Conservation (phyloP, 2,888 invertebrate species). For the Sarcophaga variegata region DNA sequence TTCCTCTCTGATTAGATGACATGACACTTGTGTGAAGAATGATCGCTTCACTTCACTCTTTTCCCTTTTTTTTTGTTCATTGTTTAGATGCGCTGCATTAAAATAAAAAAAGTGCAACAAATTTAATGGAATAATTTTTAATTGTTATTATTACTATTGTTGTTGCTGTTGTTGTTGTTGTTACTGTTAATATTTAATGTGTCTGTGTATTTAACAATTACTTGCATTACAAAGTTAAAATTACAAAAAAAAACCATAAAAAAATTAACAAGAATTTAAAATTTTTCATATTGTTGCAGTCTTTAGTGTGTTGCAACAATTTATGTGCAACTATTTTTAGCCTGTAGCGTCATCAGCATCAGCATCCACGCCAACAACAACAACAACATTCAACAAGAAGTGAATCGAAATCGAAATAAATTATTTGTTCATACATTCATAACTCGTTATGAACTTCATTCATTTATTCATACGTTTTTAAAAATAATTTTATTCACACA, state of each 20-base stretch:
- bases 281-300: not conserved
- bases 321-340: constrained; percentile 63
- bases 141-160: not conserved
- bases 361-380: constrained; percentile 36
- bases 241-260: constrained; percentile 40
- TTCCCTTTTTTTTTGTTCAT: no score
- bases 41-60: constrained; percentile 19
- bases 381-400: constrained; percentile 32
- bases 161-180: constrained; percentile 2
- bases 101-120: constrained; percentile 33
- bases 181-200: constrained; percentile 36
- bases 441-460: not conserved
- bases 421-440: not conserved
- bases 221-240: constrained; percentile 57
- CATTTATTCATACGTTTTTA: not conserved
- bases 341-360: constrained; percentile 61
- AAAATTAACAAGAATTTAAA: constrained; percentile 40
- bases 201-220: constrained; percentile 56
- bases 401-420: not conserved
- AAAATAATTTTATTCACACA: constrained; percentile 1
- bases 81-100: not conserved
- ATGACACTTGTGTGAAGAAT: constrained; percentile 65
- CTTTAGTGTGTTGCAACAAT: constrained; percentile 30
- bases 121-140: constrained; percentile 8
- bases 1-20: constrained; percentile 52